Conservation (phyloP, 2,888 invertebrate genomes). For the Himalopsyche japonica region DNA sequence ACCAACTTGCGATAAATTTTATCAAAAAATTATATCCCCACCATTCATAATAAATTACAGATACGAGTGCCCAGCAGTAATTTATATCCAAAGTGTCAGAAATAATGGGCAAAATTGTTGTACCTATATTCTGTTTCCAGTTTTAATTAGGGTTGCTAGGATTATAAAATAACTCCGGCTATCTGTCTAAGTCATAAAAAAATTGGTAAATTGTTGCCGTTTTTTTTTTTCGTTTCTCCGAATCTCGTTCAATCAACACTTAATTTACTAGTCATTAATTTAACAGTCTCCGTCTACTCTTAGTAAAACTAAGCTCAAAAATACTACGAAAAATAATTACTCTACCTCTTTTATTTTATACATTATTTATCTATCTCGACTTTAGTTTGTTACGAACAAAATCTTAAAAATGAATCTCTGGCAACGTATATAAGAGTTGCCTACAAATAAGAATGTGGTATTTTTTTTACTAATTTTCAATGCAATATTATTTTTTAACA, state of each 20-base stretch:
- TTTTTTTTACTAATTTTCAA: no score
- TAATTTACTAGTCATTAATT: no score
- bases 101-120: not conserved
- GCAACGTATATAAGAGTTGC: no score
- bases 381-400: no score
- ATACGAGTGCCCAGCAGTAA: not conserved
- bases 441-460: no score
- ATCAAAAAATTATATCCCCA: not conserved
- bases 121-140: slow-evolving; percentile 1
- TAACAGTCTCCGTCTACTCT: not conserved
- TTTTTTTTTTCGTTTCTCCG: not conserved
- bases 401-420: no score
- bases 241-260: not conserved
- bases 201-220: not conserved
- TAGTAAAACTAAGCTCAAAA: not conserved
- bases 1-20: not conserved
- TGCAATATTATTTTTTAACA: no score
- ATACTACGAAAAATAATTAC: not conserved
- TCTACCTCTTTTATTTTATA: no score
- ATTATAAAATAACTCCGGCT: not conserved
- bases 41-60: not conserved
- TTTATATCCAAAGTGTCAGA: not conserved
- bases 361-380: no score
- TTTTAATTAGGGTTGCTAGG: not conserved
- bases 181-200: not conserved